Base-by-base conservation (phyloP, 2,113 vertebrate genomes). In the Eupsittula cactorum region DNA sequence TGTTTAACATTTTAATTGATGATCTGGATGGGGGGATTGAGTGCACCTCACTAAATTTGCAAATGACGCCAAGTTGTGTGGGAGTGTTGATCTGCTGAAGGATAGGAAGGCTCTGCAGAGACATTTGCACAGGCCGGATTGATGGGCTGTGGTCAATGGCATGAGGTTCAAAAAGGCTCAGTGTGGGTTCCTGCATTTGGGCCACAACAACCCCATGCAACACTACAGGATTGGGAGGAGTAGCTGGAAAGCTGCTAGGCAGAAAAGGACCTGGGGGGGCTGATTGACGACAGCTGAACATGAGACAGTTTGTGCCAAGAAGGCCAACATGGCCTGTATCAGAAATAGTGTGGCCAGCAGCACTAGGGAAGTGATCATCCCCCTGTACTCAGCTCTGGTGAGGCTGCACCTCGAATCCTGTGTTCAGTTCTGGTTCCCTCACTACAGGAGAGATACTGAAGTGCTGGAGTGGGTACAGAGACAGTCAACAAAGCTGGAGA, bases 401-500 rank as follows among this genome's bases (percentile, higher is more conserved):
- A 20, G 69, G 37, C 33, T 15, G 5, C 69, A 59, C 2, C 28
- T 81, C 0, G 0, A 76, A 31, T 20, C 0, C 11, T 50, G 42
- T 9, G 53, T 46, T 3, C 16, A 27, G 12, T 4, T 68, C 68
- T 69, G 47, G n/a, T 47, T 28, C 13, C 7, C 8, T 68, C 28
- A 13, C 3, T 8, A 0, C 7, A 4, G n/a, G 28, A 68, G 10
- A 5, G 60, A 31, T 9, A 14, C 0, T 9, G 47, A 57, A 13
- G 24, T 13, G 35, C 23, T 85, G 62, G 9, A 75, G 41, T 0
- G 1, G 2, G 28, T 10, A 7, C 41, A 50, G 31, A 9, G 62
- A 49, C 37, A 10, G 46, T 8, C 19, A 42, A 0, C 0, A 1
- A 8, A 9, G 35, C 60, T 84, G 67, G 41, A 1, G 47, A 31